Conservation (phyloP, 2,113 vertebrate species). For the Macquaria australasica region DNA sequence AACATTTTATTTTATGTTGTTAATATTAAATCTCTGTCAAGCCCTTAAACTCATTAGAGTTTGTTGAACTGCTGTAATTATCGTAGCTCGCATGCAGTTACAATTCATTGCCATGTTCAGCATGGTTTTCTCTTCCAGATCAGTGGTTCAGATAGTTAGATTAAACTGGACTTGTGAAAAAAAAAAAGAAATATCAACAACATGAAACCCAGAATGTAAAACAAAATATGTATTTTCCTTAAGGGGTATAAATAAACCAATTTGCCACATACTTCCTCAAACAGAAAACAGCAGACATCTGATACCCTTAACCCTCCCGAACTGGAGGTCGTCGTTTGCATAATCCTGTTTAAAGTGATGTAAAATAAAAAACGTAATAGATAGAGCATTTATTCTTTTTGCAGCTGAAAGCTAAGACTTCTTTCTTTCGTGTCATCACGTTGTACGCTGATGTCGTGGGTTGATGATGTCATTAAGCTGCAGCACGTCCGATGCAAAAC, state of each 20-base stretch:
- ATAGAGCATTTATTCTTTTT: too few species aligned
- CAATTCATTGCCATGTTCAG: neutral
- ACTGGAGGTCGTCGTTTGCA: too few species aligned
- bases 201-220: neutral
- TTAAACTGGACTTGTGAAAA: neutral
- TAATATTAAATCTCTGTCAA: neutral
- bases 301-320: too few species aligned
- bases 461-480: too few species aligned
- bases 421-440: too few species aligned
- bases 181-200: neutral
- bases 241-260: neutral
- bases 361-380: too few species aligned
- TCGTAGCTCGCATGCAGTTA: neutral
- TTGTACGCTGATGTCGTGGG: too few species aligned
- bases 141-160: conserved; percentile 19
- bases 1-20: neutral
- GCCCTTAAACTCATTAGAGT: neutral
- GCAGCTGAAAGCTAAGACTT: too few species aligned
- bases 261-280: too few species aligned
- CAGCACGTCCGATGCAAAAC: too few species aligned
- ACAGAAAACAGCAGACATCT: too few species aligned
- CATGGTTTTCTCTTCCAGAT: conserved; percentile 13
- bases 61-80: neutral
- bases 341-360: too few species aligned
- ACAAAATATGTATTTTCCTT: neutral